phyloP scores from a whole-genome alignment of 2,797 vertebrate genomes.

The Myiotriccus ornatus region DNA sequence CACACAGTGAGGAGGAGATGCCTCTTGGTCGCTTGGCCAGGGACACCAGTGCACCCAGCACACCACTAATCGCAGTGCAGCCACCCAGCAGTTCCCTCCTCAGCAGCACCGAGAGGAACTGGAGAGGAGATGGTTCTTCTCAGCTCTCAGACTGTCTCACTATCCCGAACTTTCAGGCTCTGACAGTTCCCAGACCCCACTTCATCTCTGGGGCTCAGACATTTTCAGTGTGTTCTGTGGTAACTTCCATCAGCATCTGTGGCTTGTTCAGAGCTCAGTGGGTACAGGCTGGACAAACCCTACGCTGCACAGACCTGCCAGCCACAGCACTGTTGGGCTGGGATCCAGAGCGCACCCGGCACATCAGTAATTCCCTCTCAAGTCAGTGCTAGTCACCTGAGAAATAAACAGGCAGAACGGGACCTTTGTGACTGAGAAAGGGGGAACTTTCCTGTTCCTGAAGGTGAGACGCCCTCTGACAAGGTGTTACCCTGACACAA shows the following conservation, averaged over 20 bases:
- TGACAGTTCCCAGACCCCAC: background rate
- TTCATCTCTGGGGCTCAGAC: rapidly evolving
- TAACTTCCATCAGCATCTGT: background rate
- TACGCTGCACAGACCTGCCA: background rate
- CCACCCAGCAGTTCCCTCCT: background rate
- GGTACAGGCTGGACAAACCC: background rate
- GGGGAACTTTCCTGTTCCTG: rapidly evolving
- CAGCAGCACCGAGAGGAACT: background rate
- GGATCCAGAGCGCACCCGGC: background rate
- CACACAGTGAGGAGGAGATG: rapidly evolving
- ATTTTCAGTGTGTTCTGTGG: rapidly evolving
- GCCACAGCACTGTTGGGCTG: background rate
- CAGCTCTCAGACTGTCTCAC: rapidly evolving
- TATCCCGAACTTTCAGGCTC: rapidly evolving
- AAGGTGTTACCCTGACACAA: rapidly evolving
- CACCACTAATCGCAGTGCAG: background rate
- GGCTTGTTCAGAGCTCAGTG: background rate
- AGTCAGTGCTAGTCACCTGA: rapidly evolving
- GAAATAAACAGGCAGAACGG: rapidly evolving
- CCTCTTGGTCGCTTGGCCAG: rapidly evolving
- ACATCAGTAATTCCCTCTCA: background rate
- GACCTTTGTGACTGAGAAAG: rapidly evolving
- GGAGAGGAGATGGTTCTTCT: rapidly evolving
- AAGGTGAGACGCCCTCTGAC: rapidly evolving
- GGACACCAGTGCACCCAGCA: rapidly evolving